Base-by-base conservation (phyloP, 2,888 invertebrate species). In the Tromatobia lineatoria region DNA sequence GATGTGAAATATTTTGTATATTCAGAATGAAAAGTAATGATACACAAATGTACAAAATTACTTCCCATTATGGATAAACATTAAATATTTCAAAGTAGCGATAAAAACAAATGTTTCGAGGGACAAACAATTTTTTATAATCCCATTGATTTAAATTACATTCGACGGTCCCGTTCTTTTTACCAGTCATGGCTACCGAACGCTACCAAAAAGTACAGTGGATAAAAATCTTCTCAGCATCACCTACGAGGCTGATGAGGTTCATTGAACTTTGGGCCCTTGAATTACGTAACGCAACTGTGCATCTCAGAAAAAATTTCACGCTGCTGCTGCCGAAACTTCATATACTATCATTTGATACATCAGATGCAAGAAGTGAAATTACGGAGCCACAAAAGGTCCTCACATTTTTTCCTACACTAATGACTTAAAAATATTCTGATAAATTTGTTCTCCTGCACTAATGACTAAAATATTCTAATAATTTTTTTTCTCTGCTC, bases 261-360 rank as follows among this genome's bases (percentile, higher is more conserved):
- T 79, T 79, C 70, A 71, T 73, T 47, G 80, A 82, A 76, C 80
- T 20, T 45, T 20, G 61, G n/a, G 29, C 66, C 83, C 69, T 69
- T 42, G 38, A 23, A 15, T 54, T 54, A 76, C 71, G 25, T 50
- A 81, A 71, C 11, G 38, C 34, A 38, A 66, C 38, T 38, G 20
- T 8, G 42, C 18, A 20, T 52, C 69, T 45, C 34, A 23, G 23
- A n/a, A 38, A 13, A 71, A 71, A 69, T 70, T 77, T 79, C 70
- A 47, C 57, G 79, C 54, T 83, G 59, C 25, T 54, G 23, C 52
- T 54, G 15, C 45, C 47, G 23, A 69, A 69, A 64, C 2, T 25
- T 59, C 3, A 71, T 66, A 10, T 18, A 52, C 29, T 15, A 42
- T 76, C 25, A 38, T 77, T 11, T 7, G 74, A 15, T 52, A 61